Percentiles rank a stretch among this genome's conserved stretches.
Conservation (phyloP, 1,140 invertebrate genomes). For the Ctenoplectra terminalis region DNA sequence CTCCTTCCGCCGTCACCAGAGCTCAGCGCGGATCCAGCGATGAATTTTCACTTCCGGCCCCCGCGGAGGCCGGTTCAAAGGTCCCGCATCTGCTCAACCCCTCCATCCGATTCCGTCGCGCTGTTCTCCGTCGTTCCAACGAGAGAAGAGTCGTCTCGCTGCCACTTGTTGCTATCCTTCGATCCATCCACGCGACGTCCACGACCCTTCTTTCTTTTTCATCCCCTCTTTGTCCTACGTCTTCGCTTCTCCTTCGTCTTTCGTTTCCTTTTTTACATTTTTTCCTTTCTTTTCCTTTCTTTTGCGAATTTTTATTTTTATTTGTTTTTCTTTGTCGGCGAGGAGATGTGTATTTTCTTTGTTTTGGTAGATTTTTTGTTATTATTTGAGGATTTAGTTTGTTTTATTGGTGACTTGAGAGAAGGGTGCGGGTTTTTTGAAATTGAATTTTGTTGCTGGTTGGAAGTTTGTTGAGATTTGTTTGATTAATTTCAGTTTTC, state of each 20-base stretch:
- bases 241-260: not conserved
- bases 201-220: slow-evolving; percentile 39
- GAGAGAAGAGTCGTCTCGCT: slow-evolving; percentile 59
- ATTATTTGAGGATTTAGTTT: too few species aligned
- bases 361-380: too few species aligned
- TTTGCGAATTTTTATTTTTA: not conserved
- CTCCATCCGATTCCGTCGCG: slow-evolving; percentile 26
- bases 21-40: slow-evolving; percentile 48
- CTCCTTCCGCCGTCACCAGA: slow-evolving; percentile 21
- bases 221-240: slow-evolving; percentile 26
- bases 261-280: not conserved
- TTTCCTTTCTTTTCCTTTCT: not conserved
- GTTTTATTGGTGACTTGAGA: too few species aligned
- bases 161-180: slow-evolving; percentile 79
- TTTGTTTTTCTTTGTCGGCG: not conserved
- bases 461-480: too few species aligned
- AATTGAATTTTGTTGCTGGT: too few species aligned
- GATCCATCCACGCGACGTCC: slow-evolving; percentile 60
- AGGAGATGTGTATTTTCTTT: not conserved
- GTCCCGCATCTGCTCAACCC: slow-evolving; percentile 54
- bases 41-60: slow-evolving; percentile 63
- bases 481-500: too few species aligned
- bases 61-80: slow-evolving; percentile 58
- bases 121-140: slow-evolving; percentile 48
- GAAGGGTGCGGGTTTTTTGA: too few species aligned